phyloP scores from a whole-genome alignment of 2,113 vertebrate species.

The Rhinolophus sinicus region DNA sequence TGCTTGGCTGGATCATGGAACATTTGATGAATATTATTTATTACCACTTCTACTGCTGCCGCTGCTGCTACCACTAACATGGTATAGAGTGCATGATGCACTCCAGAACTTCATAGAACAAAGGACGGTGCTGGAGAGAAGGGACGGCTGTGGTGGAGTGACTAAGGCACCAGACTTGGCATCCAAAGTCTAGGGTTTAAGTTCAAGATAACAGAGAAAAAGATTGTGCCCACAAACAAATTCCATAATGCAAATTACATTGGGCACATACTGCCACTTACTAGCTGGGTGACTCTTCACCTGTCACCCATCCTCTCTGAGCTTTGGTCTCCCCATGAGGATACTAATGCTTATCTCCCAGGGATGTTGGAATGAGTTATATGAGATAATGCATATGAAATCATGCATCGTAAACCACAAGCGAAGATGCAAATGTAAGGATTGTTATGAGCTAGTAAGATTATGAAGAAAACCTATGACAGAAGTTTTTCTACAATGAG shows the following conservation, averaged over 20 bases:
- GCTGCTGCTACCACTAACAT: neutral
- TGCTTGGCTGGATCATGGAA: neutral
- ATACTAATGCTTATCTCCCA: neutral
- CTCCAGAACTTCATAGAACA: neutral
- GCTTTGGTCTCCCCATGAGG: neutral
- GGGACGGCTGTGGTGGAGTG: neutral
- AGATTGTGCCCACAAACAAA: neutral
- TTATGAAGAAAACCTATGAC: neutral
- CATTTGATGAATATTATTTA: neutral
- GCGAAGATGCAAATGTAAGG: neutral
- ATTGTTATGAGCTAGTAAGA: neutral
- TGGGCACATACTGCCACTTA: neutral
- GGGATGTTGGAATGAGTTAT: neutral
- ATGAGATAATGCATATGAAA: neutral
- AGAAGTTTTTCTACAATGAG: slow-evolving; percentile 31
- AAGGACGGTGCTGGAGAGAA: neutral
- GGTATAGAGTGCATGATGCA: neutral
- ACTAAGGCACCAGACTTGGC: neutral
- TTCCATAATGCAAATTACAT: neutral
- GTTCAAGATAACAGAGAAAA: neutral
- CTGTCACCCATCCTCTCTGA: neutral
- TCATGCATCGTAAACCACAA: neutral
- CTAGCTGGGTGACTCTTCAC: neutral
- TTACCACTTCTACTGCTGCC: neutral
- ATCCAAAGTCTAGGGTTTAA: neutral